Evolutionary conservation across 2,888 invertebrate genomes (phyloP), one percentile per base, ranked within the genome.

Genomic region (Sycophila texana): DNA sequence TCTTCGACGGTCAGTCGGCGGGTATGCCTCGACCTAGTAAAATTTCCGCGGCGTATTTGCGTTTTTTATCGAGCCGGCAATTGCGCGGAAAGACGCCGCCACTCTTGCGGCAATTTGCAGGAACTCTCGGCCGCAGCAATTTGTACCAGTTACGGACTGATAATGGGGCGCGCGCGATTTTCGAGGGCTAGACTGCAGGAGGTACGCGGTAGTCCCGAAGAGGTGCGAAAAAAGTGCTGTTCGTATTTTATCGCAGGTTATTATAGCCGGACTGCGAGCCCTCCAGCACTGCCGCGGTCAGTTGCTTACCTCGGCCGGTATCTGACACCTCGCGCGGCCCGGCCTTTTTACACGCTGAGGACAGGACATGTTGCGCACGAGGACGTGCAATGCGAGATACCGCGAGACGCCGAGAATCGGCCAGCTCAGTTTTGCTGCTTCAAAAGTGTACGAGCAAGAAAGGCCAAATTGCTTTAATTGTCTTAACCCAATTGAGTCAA

Each of bases 211-310:
- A 76, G 68, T 57, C 63, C 39, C 14, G 20, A 10, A 2, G 73
- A 70, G 53, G 26, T 47, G 55, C 61, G 57, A 60, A 68, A 74
- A 71, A 80, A 72, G 39, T 71, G 66, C 74, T 60, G 74, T 84
- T 39, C 86, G 84, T 87, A 86, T 86, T 87, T 88, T 86, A 88
- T 87, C 84, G 82, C 84, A 85, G 86, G 86, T 88, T 88, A 87
- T 86, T 87, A 87, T 87, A 86, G 86, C 85, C 84, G 83, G 85
- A 86, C 39, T 39, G 39, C 86, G 86, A 87, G 83, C 81, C 68
- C 75, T 39, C 74, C 30, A 7, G 66, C 80, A 78, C 80, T 74
- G 70, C 65, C 58, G 51, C 60, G 76, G 83, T 74, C 74, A 58
- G 65, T 53, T n/a, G 70, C 14, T 30, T 4, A 7, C 30, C 30